phyloP scores from a whole-genome alignment of 1,140 invertebrate species.

The Babylonia areolata region DNA sequence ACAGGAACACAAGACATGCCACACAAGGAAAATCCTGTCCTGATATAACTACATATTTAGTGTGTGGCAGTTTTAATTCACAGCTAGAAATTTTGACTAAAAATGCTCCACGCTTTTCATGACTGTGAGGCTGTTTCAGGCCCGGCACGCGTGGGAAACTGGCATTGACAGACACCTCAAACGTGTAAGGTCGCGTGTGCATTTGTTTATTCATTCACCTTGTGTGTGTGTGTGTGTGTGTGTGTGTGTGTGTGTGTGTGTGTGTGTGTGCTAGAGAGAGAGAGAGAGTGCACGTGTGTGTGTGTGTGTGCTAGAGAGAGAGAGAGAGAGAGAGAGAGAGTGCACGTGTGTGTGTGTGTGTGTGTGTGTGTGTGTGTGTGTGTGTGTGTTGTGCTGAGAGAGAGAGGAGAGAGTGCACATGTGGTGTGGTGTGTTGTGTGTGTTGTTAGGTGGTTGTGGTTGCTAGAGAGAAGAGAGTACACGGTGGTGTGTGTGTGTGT shows the following conservation, averaged over 20 bases:
- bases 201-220: no score
- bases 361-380: not conserved
- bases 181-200: not conserved
- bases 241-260: not conserved
- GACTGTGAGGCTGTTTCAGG: not conserved
- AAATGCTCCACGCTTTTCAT: not conserved
- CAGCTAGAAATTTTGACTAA: not conserved
- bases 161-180: not conserved
- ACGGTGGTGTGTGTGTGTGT: no score
- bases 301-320: not conserved
- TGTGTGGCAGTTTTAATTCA: not conserved
- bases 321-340: not conserved
- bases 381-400: not conserved
- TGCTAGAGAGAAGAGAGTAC: no score
- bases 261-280: not conserved
- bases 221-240: constrained; percentile 11
- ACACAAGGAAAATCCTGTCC: no score
- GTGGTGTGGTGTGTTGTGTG: no score
- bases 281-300: not conserved
- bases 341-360: not conserved
- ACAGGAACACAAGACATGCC: no score
- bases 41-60: not conserved
- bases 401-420: no score
- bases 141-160: not conserved
- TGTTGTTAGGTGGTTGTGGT: no score